A percentile compares a stretch with the other conserved stretches of the same genome.
Conservation (phyloP, 2,113 vertebrate genomes). For the Amphiprion ocellaris region DNA sequence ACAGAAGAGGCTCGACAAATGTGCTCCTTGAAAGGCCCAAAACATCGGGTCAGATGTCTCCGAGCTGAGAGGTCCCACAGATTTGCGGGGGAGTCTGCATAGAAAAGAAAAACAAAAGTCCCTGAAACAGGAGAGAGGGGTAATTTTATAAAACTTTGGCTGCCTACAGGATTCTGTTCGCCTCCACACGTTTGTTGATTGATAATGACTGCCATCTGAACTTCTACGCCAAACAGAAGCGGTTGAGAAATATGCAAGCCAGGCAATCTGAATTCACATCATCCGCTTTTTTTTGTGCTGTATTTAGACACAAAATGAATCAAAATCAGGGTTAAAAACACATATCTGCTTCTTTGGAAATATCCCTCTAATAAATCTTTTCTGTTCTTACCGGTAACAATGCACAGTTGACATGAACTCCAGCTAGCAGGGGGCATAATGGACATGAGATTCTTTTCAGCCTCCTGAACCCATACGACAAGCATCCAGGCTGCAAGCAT, state of each 20-base stretch:
- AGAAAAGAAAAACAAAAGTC: slow-evolving; percentile 69
- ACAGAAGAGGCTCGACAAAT: slow-evolving; percentile 32
- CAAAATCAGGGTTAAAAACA: too few relatives aligned
- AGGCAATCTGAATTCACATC: not conserved
- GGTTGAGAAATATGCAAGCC: not conserved
- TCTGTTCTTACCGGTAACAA: not conserved
- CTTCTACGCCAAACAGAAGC: slow-evolving; percentile 13
- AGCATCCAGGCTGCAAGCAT: not conserved
- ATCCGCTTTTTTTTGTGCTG: not conserved
- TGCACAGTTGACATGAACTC: not conserved
- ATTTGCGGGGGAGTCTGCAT: slow-evolving; percentile 22
- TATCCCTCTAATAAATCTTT: too few relatives aligned
- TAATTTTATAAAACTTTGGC: slow-evolving; percentile 56
- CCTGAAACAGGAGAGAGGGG: slow-evolving; percentile 51
- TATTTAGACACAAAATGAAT: not conserved
- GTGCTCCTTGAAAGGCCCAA: slow-evolving; percentile 51
- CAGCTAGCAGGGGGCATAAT: not conserved
- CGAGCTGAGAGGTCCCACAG: slow-evolving; percentile 28
- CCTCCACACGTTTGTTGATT: slow-evolving; percentile 44
- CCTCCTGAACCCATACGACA: not conserved
- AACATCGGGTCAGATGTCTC: slow-evolving; percentile 61
- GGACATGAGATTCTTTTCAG: not conserved
- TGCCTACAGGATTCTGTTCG: slow-evolving; percentile 45
- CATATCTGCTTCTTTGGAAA: too few relatives aligned
- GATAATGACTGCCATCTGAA: slow-evolving; percentile 66